Conservation (phyloP, 2,888 invertebrate genomes). For the Caenorhabditis sinica region DNA sequence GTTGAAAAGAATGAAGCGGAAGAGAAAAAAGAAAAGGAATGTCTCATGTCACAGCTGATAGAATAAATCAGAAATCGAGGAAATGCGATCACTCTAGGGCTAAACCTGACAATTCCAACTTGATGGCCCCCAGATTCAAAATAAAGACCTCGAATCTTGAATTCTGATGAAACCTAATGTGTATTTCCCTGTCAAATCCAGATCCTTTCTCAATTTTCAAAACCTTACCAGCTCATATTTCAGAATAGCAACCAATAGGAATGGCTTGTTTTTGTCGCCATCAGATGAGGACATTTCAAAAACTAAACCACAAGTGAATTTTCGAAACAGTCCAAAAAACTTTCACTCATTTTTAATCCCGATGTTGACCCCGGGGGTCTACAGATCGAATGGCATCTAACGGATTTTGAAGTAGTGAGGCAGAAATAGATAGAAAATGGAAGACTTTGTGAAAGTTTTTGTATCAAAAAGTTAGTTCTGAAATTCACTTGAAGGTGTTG, state of each 20-base stretch:
- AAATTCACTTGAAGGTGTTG: too few species aligned
- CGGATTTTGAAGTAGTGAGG: not conserved
- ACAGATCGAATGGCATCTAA: not conserved
- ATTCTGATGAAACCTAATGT: too few species aligned
- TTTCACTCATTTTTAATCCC: not conserved
- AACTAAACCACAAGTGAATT: not conserved
- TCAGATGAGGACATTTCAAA: not conserved
- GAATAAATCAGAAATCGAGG: not conserved
- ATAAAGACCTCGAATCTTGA: too few species aligned
- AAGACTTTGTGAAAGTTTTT: not conserved
- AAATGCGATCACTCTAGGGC: too few species aligned
- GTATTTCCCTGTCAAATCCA: too few species aligned
- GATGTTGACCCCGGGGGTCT: conserved; percentile 2
- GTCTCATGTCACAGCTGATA: conserved; percentile 9
- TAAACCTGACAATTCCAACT: too few species aligned
- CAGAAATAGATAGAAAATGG: not conserved
- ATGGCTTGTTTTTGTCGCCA: not conserved
- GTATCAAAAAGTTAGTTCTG: not conserved
- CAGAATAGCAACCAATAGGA: not conserved
- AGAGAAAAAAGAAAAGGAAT: not conserved
- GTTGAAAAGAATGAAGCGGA: not conserved
- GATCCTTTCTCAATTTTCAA: too few species aligned
- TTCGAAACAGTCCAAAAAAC: not conserved
- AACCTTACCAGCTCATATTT: not conserved
- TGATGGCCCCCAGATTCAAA: too few species aligned